These are phyloP conservation scores for Cochlearius cochlearius DNA, from an alignment of 2,113 vertebrate genomes.

Conservation along the genomic window DNA sequence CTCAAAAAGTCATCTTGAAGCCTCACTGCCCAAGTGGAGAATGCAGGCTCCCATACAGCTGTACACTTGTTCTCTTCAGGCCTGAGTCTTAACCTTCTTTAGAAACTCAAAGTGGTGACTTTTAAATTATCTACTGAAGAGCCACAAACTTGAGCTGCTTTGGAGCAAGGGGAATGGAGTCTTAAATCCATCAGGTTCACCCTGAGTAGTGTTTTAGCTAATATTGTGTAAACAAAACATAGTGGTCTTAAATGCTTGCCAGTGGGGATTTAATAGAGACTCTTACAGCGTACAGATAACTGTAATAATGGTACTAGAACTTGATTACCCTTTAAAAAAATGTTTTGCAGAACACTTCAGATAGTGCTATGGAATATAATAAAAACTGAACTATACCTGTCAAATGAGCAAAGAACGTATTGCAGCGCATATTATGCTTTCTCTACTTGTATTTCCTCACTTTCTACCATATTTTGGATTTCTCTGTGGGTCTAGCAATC, in stretches of 20 bases:
- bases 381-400: background rate
- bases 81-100: background rate
- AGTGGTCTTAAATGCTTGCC: background rate
- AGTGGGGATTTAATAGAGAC: background rate
- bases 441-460: background rate
- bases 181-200: background rate
- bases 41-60: background rate
- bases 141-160: background rate
- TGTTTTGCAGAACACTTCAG: background rate
- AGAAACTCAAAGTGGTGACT: background rate
- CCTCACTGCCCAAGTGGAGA: background rate
- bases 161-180: background rate
- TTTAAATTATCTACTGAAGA: background rate
- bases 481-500: background rate
- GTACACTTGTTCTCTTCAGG: background rate
- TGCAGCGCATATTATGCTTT: background rate
- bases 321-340: background rate
- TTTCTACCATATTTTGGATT: background rate
- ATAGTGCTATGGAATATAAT: background rate
- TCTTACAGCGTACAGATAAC: background rate
- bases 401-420: background rate
- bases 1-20: background rate
- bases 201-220: background rate
- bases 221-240: background rate
- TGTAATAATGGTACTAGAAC: background rate